Evolutionary conservation across 2,888 invertebrate genomes (phyloP).

Genomic region (Melanchra persicariae): DNA sequence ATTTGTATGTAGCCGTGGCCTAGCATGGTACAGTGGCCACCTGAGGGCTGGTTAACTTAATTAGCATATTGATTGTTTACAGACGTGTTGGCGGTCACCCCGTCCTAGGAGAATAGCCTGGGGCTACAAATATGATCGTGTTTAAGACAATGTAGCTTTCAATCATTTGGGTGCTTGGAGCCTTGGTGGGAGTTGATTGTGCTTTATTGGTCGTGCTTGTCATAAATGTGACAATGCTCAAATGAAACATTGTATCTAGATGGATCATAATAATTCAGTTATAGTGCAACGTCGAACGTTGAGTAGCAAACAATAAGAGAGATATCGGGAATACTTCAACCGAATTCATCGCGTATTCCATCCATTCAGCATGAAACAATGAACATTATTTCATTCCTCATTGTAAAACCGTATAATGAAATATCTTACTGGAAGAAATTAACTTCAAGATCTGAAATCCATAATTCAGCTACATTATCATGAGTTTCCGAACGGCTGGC

Average conservation of each 20-base stretch:
- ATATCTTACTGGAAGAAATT: slow-evolving; percentile 68
- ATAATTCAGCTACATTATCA: slow-evolving; percentile 85
- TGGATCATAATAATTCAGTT: not conserved
- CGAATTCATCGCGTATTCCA: not conserved
- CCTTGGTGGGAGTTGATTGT: slow-evolving; percentile 17
- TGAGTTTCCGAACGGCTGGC: slow-evolving; percentile 83
- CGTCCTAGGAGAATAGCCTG: slow-evolving; percentile 54
- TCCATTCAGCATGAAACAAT: slow-evolving; percentile 11
- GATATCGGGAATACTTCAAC: not conserved
- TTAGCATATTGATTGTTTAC: slow-evolving; percentile 87
- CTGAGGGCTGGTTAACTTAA: slow-evolving; percentile 77
- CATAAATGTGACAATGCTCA: too few species aligned
- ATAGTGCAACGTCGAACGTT: not conserved
- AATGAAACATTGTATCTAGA: not conserved
- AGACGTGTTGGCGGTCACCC: slow-evolving; percentile 68
- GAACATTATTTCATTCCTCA: slow-evolving; percentile 27
- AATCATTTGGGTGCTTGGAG: slow-evolving; percentile 35
- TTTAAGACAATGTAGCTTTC: slow-evolving; percentile 48
- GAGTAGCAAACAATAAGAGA: not conserved
- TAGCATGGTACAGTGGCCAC: slow-evolving; percentile 63
- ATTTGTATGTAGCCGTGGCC: slow-evolving; percentile 65
- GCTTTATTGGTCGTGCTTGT: slow-evolving; percentile 14
- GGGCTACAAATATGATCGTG: slow-evolving; percentile 51
- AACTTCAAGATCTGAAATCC: slow-evolving; percentile 74
- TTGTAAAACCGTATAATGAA: slow-evolving; percentile 46